These are phyloP conservation scores for Hoplias malabaricus DNA, from an alignment of 2,113 vertebrate genomes.

Conservation along the genomic window DNA sequence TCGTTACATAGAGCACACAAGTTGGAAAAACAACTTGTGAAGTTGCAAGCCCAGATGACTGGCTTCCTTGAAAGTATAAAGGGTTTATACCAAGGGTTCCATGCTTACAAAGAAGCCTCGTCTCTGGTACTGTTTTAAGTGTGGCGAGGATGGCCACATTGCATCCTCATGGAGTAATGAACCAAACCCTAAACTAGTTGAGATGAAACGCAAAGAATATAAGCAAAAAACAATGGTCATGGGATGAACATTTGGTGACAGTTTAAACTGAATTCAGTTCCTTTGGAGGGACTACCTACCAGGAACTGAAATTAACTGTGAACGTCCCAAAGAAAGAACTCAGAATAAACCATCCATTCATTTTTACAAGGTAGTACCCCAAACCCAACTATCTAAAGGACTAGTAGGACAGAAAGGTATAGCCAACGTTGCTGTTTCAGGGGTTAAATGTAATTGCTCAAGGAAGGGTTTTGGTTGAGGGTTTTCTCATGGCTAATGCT, in stretches of 20 bases:
- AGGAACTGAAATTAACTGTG: not conserved
- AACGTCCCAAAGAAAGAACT: constrained; percentile 2
- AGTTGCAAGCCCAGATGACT: too few species aligned
- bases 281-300: constrained; percentile 29
- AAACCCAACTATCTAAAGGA: not conserved
- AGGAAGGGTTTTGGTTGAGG: not conserved
- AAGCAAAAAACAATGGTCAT: constrained; percentile 17
- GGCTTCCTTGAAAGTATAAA: too few species aligned
- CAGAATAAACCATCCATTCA: not conserved
- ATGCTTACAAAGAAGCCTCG: constrained; percentile 13
- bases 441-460: constrained; percentile 29
- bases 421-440: not conserved
- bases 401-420: constrained; percentile 27
- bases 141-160: constrained; percentile 37
- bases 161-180: constrained; percentile 15
- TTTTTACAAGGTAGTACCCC: not conserved
- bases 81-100: too few species aligned
- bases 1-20: too few species aligned
- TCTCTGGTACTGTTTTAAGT: constrained; percentile 33
- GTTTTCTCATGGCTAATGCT: too few species aligned
- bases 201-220: not conserved
- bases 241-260: too few species aligned
- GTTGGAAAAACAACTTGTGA: too few species aligned
- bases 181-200: constrained; percentile 13
- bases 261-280: constrained; percentile 37